Evolutionary conservation across 2,113 vertebrate species (phyloP).

Genomic region (Ramphastos sulfuratus): DNA sequence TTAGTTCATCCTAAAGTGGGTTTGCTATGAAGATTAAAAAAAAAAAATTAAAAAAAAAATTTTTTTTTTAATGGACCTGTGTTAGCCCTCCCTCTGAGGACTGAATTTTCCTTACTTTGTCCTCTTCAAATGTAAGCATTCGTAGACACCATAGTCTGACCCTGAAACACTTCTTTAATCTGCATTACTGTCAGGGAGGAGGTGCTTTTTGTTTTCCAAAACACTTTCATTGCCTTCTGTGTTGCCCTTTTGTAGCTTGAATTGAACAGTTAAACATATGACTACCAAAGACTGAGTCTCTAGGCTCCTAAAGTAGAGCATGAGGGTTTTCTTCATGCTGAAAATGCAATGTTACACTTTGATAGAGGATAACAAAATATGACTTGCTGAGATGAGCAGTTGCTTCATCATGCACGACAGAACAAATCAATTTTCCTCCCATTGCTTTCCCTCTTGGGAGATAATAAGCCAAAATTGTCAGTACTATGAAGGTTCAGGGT

Average conservation of each 20-base stretch:
- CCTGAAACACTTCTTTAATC: background rate
- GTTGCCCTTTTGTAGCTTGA: background rate
- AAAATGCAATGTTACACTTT: background rate
- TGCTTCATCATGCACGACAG: conserved; percentile 36
- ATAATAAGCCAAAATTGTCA: conserved; percentile 10
- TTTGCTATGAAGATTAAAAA: background rate
- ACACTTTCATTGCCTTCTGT: background rate
- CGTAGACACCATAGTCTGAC: background rate
- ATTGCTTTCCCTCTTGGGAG: conserved; percentile 46
- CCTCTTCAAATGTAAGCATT: background rate
- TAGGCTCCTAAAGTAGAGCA: background rate
- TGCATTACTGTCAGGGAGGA: background rate
- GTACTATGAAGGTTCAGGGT: background rate
- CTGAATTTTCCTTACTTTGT: background rate
- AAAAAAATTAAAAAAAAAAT: too few species aligned
- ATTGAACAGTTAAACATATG: background rate
- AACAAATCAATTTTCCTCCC: conserved; percentile 57
- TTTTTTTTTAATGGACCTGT: background rate
- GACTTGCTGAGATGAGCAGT: conserved; percentile 37
- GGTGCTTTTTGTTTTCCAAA: background rate
- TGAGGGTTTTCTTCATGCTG: conserved; percentile 24
- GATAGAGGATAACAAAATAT: conserved; percentile 30
- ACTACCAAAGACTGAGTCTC: background rate
- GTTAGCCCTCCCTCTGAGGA: background rate
- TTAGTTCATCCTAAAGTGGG: background rate